Conservation (phyloP, 2,113 vertebrate species). For the Oryctolagus cuniculus region DNA sequence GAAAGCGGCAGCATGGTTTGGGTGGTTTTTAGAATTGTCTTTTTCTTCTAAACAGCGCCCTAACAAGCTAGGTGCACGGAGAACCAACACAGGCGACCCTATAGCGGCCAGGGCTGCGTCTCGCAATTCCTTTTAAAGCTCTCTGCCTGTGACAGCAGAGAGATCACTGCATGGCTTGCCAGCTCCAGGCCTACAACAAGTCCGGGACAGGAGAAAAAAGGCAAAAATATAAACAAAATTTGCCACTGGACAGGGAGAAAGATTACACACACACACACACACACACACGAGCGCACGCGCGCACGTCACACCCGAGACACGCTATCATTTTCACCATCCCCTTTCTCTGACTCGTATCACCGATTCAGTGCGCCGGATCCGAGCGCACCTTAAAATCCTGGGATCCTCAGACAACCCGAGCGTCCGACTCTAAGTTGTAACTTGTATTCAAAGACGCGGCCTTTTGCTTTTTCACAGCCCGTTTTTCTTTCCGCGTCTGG, state of each 20-base stretch:
- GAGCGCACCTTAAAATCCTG: not conserved
- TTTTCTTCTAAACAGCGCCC: not conserved
- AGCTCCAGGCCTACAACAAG: not conserved
- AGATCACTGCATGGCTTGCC: not conserved
- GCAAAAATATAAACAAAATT: not conserved
- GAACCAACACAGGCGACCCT: rapidly evolving
- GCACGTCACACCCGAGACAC: not conserved
- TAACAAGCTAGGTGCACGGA: not conserved
- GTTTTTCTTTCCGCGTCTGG: constrained; percentile 30
- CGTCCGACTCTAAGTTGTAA: not conserved
- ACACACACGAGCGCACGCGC: not conserved
- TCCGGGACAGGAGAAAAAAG: not conserved
- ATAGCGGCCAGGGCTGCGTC: not conserved
- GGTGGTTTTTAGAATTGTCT: not conserved
- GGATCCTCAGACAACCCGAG: not conserved
- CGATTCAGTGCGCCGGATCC: not conserved
- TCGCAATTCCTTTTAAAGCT: not conserved
- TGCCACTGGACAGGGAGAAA: not conserved
- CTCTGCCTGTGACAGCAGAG: not conserved
- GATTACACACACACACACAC: not conserved
- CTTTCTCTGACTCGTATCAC: too few species aligned
- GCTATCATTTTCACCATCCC: not conserved
- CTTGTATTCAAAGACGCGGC: constrained; percentile 26
- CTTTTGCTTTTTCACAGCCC: constrained; percentile 35
- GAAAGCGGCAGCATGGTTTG: not conserved